Percentiles rank a stretch among this genome's conserved stretches.
These are phyloP conservation scores for Hyalella azteca DNA, from an alignment of 2,888 invertebrate species.

Conservation along the genomic window DNA sequence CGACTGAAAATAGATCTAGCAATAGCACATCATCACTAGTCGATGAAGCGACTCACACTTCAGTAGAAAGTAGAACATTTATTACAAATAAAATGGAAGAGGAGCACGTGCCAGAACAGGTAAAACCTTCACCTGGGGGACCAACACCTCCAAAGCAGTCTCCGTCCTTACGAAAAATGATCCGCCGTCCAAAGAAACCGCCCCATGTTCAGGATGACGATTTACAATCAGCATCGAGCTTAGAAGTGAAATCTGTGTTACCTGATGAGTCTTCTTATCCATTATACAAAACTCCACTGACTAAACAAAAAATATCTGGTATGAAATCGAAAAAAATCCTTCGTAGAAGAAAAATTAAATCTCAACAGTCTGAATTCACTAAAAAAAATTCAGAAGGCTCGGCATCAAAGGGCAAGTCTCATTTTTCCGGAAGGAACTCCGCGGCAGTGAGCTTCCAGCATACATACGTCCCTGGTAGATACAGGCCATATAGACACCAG, in stretches of 20 bases:
- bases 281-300: background rate
- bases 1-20: too few species aligned
- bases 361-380: background rate
- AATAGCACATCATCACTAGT: too few species aligned
- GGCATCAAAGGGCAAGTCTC: background rate
- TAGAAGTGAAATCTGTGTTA: background rate
- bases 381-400: background rate
- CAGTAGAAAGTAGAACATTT: too few species aligned
- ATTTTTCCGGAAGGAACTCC: background rate
- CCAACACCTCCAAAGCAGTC: background rate
- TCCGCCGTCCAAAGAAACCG: background rate
- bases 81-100: too few species aligned
- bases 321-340: background rate
- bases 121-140: background rate
- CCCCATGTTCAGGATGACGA: background rate
- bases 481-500: background rate
- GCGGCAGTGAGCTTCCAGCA: slow-evolving; percentile 4
- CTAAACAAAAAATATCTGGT: background rate
- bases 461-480: background rate
- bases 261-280: background rate
- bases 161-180: background rate
- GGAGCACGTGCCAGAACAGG: background rate
- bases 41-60: too few species aligned
- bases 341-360: background rate
- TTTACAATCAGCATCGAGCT: background rate